Percentiles rank a stretch among this genome's conserved stretches.
Evolutionary conservation across 2,797 vertebrate genomes (phyloP).

Genomic region (Iguana delicatissima): DNA sequence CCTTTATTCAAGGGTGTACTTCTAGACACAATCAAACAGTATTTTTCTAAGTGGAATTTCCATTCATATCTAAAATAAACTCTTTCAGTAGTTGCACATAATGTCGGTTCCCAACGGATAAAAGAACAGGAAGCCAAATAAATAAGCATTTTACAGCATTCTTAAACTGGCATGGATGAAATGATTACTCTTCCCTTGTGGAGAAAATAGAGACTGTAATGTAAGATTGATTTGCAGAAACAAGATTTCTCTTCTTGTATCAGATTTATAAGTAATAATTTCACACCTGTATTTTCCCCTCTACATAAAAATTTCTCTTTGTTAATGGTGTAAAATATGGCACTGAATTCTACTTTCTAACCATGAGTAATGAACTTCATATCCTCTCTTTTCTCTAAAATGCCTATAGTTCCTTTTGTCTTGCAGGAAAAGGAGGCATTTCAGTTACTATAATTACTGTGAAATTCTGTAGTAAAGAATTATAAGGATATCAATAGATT

Average conservation of each 20-base stretch:
- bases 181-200: background rate
- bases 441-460: slow-evolving; percentile 47
- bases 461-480: slow-evolving; percentile 53
- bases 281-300: background rate
- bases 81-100: background rate
- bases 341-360: background rate
- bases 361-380: slow-evolving; percentile 8
- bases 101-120: slow-evolving; percentile 4
- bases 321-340: background rate
- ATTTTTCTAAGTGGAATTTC: slow-evolving; percentile 14
- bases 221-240: background rate
- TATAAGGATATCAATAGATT: background rate
- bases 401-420: slow-evolving; percentile 52
- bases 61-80: slow-evolving; percentile 31
- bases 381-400: slow-evolving; percentile 53
- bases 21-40: background rate
- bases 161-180: slow-evolving; percentile 22
- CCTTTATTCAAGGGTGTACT: background rate
- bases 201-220: background rate
- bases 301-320: background rate
- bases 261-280: background rate
- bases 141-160: background rate
- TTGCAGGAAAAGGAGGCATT: slow-evolving; percentile 38
- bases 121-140: background rate
- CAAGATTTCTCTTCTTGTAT: background rate